phyloP scores from a whole-genome alignment of 2,888 invertebrate species.

The Carpatolechia fugitivella region DNA sequence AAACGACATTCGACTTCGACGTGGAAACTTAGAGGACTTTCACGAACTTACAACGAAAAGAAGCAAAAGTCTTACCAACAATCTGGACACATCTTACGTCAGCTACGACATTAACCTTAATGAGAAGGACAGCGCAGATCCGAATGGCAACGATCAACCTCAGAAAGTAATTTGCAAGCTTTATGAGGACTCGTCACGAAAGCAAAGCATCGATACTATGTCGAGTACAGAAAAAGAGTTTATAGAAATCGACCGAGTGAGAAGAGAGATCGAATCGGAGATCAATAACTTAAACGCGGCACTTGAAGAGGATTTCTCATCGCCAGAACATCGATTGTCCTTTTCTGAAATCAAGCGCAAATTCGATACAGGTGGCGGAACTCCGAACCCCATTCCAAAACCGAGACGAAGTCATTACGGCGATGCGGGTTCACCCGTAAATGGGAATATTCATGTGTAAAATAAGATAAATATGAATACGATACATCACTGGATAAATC shows the following conservation, averaged over 20 bases:
- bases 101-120: constrained; percentile 67
- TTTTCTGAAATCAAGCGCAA: constrained; percentile 74
- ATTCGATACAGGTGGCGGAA: constrained; percentile 78
- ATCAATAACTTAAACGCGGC: constrained; percentile 72
- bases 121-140: constrained; percentile 47
- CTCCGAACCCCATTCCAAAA: constrained; percentile 81
- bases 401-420: constrained; percentile 75
- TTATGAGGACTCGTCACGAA: constrained; percentile 51
- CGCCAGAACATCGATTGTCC: constrained; percentile 50
- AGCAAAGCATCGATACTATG: constrained; percentile 65
- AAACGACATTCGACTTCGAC: constrained; percentile 62
- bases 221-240: constrained; percentile 73
- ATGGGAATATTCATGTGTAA: constrained; percentile 26
- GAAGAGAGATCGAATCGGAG: constrained; percentile 66
- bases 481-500: not conserved
- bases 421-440: constrained; percentile 29
- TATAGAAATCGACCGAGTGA: constrained; percentile 69
- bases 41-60: constrained; percentile 59
- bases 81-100: constrained; percentile 49
- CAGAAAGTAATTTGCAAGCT: constrained; percentile 67
- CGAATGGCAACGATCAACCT: constrained; percentile 61
- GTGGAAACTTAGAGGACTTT: constrained; percentile 70
- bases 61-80: constrained; percentile 66
- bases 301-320: constrained; percentile 61
- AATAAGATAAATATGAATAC: not conserved